phyloP scores from a whole-genome alignment of 2,113 vertebrate species.

The Raja brachyura region DNA sequence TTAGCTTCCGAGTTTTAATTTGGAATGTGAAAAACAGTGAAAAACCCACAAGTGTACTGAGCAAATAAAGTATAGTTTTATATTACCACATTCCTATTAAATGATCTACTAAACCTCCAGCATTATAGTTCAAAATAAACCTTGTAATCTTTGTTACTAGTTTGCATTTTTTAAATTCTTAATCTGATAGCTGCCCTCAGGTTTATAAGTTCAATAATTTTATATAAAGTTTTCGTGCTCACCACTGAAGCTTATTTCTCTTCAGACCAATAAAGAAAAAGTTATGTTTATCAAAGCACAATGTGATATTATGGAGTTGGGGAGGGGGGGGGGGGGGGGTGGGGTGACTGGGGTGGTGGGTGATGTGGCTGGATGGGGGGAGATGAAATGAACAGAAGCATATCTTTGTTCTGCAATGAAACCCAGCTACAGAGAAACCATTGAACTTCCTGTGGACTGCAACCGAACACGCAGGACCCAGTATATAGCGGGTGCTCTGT shows the following conservation, averaged over 20 bases:
- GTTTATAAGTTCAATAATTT: conserved; percentile 14
- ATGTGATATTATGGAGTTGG: conserved; percentile 24
- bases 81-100: not conserved
- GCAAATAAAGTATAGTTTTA: not conserved
- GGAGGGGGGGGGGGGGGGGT: too few relatives aligned
- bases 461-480: conserved; percentile 10
- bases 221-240: conserved; percentile 4
- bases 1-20: not conserved
- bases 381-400: conserved; percentile 29
- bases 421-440: conserved; percentile 32
- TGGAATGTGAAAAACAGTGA: not conserved
- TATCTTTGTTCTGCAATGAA: conserved; percentile 31
- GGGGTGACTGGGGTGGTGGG: too few relatives aligned
- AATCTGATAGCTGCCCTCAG: not conserved
- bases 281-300: conserved; percentile 31
- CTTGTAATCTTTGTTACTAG: not conserved
- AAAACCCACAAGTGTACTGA: not conserved
- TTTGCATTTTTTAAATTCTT: not conserved
- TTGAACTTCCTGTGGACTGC: conserved; percentile 23
- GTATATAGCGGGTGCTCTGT: conserved; percentile 22
- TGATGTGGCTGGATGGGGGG: too few relatives aligned
- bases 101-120: not conserved
- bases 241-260: conserved; percentile 7
- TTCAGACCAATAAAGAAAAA: conserved; percentile 1
- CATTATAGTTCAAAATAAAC: not conserved